Conservation (phyloP, 2,888 invertebrate genomes). For the Pterostichus madidus region DNA sequence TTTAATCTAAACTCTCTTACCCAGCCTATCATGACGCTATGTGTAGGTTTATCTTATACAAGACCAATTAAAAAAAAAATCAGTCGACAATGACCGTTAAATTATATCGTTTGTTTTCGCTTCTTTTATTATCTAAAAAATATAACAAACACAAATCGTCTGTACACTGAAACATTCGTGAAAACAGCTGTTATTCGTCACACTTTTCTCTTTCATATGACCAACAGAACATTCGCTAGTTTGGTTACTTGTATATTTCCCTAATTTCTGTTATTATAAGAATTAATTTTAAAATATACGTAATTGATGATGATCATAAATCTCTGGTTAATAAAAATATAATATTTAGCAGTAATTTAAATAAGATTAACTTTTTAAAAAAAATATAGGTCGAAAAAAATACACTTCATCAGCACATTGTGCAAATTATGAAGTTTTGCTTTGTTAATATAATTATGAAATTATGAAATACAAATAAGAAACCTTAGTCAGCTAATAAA, state of each 20-base stretch:
- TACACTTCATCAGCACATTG: too few species aligned
- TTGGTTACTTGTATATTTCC: conserved; percentile 15
- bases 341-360: too few species aligned
- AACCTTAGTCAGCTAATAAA: neutral
- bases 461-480: neutral
- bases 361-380: too few species aligned
- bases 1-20: conserved; percentile 63
- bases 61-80: conserved; percentile 22
- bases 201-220: neutral
- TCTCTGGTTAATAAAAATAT: too few species aligned
- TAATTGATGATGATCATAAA: too few species aligned
- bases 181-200: conserved; percentile 40
- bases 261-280: neutral
- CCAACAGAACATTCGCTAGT: conserved; percentile 44
- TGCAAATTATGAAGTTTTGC: too few species aligned
- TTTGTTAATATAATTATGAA: too few species aligned
- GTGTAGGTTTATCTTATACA: conserved; percentile 43
- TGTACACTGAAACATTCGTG: conserved; percentile 2
- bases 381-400: too few species aligned
- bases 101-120: conserved; percentile 31
- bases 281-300: too few species aligned
- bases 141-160: neutral
- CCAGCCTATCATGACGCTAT: conserved; percentile 61
- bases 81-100: conserved; percentile 31
- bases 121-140: conserved; percentile 12